A percentile compares a stretch with the other conserved stretches of the same genome.
Conservation (phyloP, 2,113 vertebrate species). For the Machaerirhynchus nigripectus region DNA sequence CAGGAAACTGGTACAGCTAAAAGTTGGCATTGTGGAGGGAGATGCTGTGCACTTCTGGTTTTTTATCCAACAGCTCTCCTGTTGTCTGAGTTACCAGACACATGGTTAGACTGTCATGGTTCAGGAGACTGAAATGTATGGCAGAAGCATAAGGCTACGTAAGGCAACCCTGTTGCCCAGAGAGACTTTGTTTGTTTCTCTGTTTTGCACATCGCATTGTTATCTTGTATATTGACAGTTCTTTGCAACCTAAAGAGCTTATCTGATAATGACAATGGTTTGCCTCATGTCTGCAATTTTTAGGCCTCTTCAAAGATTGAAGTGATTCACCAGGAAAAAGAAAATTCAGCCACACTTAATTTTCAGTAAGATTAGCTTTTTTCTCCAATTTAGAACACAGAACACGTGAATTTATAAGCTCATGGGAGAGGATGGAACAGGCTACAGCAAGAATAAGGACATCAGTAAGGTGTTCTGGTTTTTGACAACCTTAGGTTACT, state of each 20-base stretch:
- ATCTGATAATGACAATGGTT: neutral
- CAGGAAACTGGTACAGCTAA: neutral
- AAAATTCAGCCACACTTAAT: neutral
- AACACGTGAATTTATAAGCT: neutral
- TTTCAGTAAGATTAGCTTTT: neutral
- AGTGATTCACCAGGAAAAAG: neutral
- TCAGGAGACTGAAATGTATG: neutral
- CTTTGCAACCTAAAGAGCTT: neutral
- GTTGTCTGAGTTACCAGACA: neutral
- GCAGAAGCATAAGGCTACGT: neutral
- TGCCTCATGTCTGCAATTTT: neutral
- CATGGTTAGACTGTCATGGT: neutral
- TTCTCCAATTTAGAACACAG: neutral
- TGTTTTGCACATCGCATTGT: neutral
- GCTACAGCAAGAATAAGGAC: neutral
- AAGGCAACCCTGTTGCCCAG: neutral
- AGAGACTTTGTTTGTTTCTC: neutral
- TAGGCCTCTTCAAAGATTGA: neutral
- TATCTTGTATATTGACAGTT: neutral
- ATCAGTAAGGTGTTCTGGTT: neutral
- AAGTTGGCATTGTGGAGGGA: neutral
- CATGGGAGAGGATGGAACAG: neutral
- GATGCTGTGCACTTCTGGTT: neutral
- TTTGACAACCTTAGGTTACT: neutral
- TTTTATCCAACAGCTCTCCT: neutral